These are phyloP conservation scores for Silurus asotus DNA, from an alignment of 2,113 vertebrate genomes.

Conservation along the genomic window DNA sequence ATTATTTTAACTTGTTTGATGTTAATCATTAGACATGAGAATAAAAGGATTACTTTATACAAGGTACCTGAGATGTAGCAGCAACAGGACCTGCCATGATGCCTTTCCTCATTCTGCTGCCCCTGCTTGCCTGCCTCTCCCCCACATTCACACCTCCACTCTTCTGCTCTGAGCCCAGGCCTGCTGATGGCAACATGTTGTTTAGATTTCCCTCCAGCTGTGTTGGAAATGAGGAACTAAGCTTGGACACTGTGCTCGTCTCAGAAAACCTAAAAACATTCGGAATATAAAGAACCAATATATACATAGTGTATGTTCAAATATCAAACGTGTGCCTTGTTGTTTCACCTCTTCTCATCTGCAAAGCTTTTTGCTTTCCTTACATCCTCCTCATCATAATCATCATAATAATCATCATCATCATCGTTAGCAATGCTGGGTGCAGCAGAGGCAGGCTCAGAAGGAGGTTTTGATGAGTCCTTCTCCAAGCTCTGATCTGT, in stretches of 20 bases:
- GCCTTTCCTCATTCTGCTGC: slow-evolving; percentile 74
- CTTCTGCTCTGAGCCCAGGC: slow-evolving; percentile 58
- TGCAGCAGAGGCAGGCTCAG: background rate
- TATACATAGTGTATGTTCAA: too few relatives aligned
- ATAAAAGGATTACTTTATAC: slow-evolving; percentile 46
- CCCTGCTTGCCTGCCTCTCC: slow-evolving; percentile 70
- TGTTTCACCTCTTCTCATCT: slow-evolving; percentile 57
- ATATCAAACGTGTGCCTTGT: background rate
- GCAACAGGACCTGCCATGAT: slow-evolving; percentile 80
- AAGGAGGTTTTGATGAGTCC: slow-evolving; percentile 7
- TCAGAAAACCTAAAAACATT: slow-evolving; percentile 10
- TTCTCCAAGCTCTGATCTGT: background rate
- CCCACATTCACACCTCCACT: slow-evolving; percentile 16
- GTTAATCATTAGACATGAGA: background rate
- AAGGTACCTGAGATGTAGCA: slow-evolving; percentile 72
- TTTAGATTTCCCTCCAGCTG: background rate
- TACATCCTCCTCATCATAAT: background rate
- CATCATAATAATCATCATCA: too few relatives aligned
- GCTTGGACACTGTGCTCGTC: background rate
- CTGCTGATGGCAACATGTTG: background rate
- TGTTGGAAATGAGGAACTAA: background rate
- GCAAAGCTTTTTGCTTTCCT: background rate
- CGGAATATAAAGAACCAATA: background rate
- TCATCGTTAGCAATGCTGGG: too few relatives aligned
- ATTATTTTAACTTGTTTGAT: background rate